Evolutionary conservation across 1,140 invertebrate species (phyloP).

Genomic region (Tachypleus tridentatus): DNA sequence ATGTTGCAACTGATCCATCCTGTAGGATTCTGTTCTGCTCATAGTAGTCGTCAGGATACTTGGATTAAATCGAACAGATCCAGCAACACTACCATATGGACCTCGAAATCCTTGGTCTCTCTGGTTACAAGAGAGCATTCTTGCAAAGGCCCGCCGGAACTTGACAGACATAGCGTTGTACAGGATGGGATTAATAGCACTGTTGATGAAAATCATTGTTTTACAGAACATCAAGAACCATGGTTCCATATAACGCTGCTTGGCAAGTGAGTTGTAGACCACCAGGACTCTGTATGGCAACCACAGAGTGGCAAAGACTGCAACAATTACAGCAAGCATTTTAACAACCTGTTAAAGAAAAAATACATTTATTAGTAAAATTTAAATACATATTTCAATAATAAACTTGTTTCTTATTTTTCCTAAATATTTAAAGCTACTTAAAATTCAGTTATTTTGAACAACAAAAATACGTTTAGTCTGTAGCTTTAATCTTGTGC

Average conservation of each 20-base stretch:
- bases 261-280: slow-evolving; percentile 49
- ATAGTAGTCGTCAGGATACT: no score
- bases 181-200: slow-evolving; percentile 48
- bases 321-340: slow-evolving; percentile 49
- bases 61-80: no score
- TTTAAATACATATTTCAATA: no score
- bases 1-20: no score
- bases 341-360: slow-evolving; percentile 44
- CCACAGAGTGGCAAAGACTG: slow-evolving; percentile 49
- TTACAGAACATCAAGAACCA: slow-evolving; percentile 52
- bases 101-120: neutral
- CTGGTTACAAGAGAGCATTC: slow-evolving; percentile 30
- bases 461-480: no score
- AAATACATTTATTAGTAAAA: slow-evolving; percentile 7
- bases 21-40: no score
- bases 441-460: no score
- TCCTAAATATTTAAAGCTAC: no score
- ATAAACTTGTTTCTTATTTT: no score
- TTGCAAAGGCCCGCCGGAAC: slow-evolving; percentile 42
- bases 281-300: slow-evolving; percentile 48
- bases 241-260: slow-evolving; percentile 41
- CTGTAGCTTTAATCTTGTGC: no score
- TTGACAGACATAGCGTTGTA: slow-evolving; percentile 49
- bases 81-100: no score
- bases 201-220: slow-evolving; percentile 50